These are phyloP conservation scores for Luscinia megarhynchos DNA, from an alignment of 2,797 vertebrate species.

Conservation along the genomic window DNA sequence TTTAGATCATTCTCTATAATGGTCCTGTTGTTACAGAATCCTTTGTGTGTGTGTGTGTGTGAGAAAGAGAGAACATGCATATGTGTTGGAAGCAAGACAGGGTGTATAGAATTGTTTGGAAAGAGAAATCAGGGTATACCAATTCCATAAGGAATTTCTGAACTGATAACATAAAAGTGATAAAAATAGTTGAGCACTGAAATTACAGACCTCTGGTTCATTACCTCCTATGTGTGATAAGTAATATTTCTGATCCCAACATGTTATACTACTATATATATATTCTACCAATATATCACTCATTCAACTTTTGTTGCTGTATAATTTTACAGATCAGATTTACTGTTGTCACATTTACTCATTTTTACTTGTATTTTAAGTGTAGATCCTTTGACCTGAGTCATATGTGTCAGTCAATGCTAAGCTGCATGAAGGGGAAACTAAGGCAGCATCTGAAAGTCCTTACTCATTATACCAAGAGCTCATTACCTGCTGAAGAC, in stretches of 20 bases:
- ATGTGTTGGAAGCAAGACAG: conserved; percentile 57
- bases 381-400: neutral
- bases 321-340: conserved; percentile 3
- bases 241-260: conserved; percentile 22
- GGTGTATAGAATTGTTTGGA: conserved; percentile 47
- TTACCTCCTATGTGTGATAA: conserved; percentile 1
- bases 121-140: conserved; percentile 43
- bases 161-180: conserved; percentile 29
- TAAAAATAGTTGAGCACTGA: conserved; percentile 22
- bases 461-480: neutral
- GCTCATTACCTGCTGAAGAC: neutral
- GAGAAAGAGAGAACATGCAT: conserved; percentile 51
- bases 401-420: neutral
- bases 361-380: neutral
- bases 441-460: neutral
- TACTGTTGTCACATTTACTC: neutral
- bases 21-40: conserved; percentile 65
- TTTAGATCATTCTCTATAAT: conserved; percentile 74
- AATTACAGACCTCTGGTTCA: neutral
- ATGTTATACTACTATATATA: neutral
- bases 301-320: neutral
- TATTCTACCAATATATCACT: neutral
- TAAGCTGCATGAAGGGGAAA: neutral
- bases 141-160: conserved; percentile 51
- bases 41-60: conserved; percentile 42